phyloP scores from a whole-genome alignment of 2,113 vertebrate genomes.

The Castor canadensis region DNA sequence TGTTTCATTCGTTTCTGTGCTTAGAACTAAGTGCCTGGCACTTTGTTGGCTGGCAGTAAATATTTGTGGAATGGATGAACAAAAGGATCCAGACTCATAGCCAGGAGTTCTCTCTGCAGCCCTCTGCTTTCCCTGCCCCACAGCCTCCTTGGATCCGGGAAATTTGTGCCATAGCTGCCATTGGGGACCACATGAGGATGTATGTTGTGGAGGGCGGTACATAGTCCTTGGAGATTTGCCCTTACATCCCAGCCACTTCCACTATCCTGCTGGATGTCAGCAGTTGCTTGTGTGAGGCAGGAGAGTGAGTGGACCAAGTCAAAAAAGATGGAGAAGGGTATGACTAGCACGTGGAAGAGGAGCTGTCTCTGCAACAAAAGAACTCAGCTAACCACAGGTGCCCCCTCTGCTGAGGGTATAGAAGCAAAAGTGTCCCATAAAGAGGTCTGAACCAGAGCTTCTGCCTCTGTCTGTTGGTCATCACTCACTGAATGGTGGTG shows the following conservation, averaged over 20 bases:
- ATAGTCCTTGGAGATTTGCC: background rate
- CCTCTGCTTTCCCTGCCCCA: background rate
- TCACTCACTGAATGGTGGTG: background rate
- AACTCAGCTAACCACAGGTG: background rate
- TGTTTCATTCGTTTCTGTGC: background rate
- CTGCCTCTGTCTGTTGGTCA: background rate
- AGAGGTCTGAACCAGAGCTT: background rate
- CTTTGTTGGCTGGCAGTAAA: background rate
- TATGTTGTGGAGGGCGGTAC: background rate
- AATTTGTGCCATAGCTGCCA: background rate
- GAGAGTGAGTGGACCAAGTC: background rate
- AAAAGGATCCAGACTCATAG: rapidly evolving
- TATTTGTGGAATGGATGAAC: background rate
- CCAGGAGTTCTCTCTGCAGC: background rate
- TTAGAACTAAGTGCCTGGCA: background rate
- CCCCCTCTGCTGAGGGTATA: background rate
- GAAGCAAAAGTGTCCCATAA: background rate
- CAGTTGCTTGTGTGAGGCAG: background rate
- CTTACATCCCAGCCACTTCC: background rate
- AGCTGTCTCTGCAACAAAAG: background rate
- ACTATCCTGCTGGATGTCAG: background rate
- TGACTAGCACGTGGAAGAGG: background rate
- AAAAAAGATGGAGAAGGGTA: background rate
- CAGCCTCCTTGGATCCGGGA: background rate
- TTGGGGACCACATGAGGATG: background rate